Evolutionary conservation across 2,113 vertebrate genomes (phyloP).

Genomic region (Pseudonaja textilis): DNA sequence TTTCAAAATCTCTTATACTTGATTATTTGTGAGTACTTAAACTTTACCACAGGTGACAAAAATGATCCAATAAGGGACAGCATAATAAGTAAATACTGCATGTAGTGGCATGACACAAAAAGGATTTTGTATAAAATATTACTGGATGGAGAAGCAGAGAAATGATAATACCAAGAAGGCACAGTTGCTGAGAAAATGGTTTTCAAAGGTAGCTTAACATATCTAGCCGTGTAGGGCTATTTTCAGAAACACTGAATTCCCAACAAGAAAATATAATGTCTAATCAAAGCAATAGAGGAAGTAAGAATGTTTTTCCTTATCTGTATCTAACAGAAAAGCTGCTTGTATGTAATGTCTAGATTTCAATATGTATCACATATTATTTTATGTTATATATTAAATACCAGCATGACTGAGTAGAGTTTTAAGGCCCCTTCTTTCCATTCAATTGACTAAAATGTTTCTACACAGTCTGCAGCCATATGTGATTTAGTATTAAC

Average conservation of each 20-base stretch:
- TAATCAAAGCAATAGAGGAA: neutral
- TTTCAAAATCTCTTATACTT: neutral
- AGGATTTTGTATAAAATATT: neutral
- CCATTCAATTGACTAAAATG: neutral
- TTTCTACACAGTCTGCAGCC: neutral
- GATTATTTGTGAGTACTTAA: slow-evolving; percentile 29
- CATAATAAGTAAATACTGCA: slow-evolving; percentile 15
- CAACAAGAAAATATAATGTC: neutral
- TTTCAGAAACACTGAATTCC: neutral
- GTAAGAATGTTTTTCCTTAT: neutral
- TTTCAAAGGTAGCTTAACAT: neutral
- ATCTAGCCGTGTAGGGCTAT: neutral
- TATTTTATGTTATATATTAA: neutral
- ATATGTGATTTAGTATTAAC: neutral
- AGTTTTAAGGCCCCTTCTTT: neutral
- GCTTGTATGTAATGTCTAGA: neutral
- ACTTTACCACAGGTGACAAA: slow-evolving; percentile 25
- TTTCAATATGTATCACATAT: neutral
- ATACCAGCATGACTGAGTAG: neutral
- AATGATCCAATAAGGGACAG: slow-evolving; percentile 46
- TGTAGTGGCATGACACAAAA: neutral
- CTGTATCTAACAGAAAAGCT: neutral
- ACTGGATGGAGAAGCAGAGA: neutral
- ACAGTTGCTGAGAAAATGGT: neutral
- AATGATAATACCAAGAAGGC: neutral